These are phyloP conservation scores for Malurus elegans DNA, from an alignment of 2,113 vertebrate species.

Conservation along the genomic window DNA sequence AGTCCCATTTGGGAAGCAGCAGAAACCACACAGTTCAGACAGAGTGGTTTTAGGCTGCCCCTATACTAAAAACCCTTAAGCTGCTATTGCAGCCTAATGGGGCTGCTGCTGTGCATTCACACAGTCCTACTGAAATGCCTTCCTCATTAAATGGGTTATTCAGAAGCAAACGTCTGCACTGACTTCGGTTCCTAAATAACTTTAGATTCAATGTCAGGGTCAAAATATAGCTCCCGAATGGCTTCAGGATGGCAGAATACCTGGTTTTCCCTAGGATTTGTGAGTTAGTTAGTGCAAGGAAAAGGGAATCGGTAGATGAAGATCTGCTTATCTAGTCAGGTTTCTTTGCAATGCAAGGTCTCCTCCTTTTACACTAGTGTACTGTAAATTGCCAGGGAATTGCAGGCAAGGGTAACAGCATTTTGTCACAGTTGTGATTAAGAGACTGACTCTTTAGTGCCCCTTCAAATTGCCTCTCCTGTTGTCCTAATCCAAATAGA, in stretches of 20 bases:
- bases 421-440: slow-evolving; percentile 42
- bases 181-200: not conserved
- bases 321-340: not conserved
- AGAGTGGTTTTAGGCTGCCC: not conserved
- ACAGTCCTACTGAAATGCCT: not conserved
- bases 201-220: not conserved
- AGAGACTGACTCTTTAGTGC: slow-evolving; percentile 14
- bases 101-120: not conserved
- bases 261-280: not conserved
- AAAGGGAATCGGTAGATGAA: not conserved
- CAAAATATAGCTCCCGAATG: not conserved
- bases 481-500: slow-evolving; percentile 42
- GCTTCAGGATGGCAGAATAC: not conserved
- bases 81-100: not conserved
- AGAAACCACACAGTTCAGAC: not conserved
- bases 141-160: not conserved
- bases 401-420: not conserved
- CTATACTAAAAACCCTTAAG: not conserved
- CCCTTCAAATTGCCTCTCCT: slow-evolving; percentile 28
- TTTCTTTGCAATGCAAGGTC: not conserved
- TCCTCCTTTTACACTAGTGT: not conserved
- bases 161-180: not conserved
- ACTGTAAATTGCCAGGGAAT: slow-evolving; percentile 33
- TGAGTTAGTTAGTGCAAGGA: not conserved
- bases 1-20: not conserved